Percentiles rank a stretch among this genome's conserved stretches.
These are phyloP conservation scores for Poeciliopsis gracilis DNA, from an alignment of 2,797 vertebrate genomes.

Conservation along the genomic window DNA sequence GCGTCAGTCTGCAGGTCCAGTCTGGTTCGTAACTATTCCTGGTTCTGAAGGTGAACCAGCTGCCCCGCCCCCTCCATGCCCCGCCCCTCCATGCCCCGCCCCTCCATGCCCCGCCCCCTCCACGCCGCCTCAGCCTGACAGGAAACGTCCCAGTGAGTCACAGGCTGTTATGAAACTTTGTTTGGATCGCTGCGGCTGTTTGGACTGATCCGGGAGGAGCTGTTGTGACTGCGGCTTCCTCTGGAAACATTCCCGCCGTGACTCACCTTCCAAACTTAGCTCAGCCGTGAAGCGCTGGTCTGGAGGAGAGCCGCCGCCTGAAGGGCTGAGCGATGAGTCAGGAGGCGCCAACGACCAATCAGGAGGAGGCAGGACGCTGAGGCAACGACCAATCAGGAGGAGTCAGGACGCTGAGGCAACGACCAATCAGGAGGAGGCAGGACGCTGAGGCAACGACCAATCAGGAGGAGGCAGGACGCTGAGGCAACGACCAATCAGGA, in stretches of 20 bases:
- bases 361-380: background rate
- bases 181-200: background rate
- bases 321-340: background rate
- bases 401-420: too few relatives aligned
- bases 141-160: background rate
- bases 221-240: constrained; percentile 14
- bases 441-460: background rate
- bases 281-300: background rate
- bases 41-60: too few relatives aligned
- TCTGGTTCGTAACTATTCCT: too few relatives aligned
- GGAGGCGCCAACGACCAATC: background rate
- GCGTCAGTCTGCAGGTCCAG: too few relatives aligned
- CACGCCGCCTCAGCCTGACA: too few relatives aligned
- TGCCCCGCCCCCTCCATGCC: too few relatives aligned
- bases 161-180: background rate
- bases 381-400: background rate
- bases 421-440: too few relatives aligned
- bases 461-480: background rate
- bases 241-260: constrained; percentile 28
- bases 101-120: too few relatives aligned
- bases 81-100: too few relatives aligned
- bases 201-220: constrained; percentile 19
- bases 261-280: constrained; percentile 33
- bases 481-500: background rate
- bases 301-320: background rate